Percentiles rank a stretch among this genome's conserved stretches.
phyloP scores from a whole-genome alignment of 2,888 invertebrate species.

The Polydrusus cervinus region DNA sequence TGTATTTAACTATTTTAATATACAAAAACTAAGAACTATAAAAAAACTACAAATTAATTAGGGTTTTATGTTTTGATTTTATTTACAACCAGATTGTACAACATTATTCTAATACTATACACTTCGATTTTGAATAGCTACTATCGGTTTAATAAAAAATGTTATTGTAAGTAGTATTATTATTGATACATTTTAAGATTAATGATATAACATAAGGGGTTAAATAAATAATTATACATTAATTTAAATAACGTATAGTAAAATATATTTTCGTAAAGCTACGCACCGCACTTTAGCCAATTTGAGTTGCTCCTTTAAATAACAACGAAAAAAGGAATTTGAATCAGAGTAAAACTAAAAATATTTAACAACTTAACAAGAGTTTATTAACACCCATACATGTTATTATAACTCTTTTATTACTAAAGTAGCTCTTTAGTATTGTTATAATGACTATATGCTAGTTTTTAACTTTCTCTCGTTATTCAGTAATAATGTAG shows the following conservation, averaged over 20 bases:
- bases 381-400: constrained; percentile 33
- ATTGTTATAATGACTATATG: constrained; percentile 12
- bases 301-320: constrained; percentile 13
- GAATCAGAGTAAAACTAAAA: constrained; percentile 41
- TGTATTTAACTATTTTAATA: no score
- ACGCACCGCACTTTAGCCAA: constrained; percentile 32
- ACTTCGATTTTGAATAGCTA: constrained; percentile 69
- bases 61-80: constrained; percentile 60
- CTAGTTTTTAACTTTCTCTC: no score
- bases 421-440: constrained; percentile 30
- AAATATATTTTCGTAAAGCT: constrained; percentile 49
- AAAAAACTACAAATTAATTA: background rate
- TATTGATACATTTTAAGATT: constrained; percentile 66
- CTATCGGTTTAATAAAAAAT: constrained; percentile 70
- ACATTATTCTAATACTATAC: constrained; percentile 71
- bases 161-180: constrained; percentile 68
- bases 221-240: constrained; percentile 62
- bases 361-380: constrained; percentile 37
- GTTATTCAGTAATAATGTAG: no score
- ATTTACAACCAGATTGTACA: constrained; percentile 72
- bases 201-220: constrained; percentile 62
- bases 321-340: constrained; percentile 45
- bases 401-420: no score
- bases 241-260: constrained; percentile 51
- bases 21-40: no score